Evolutionary conservation across 2,888 invertebrate genomes (phyloP).

Genomic region (Ennomos fuscantarius): DNA sequence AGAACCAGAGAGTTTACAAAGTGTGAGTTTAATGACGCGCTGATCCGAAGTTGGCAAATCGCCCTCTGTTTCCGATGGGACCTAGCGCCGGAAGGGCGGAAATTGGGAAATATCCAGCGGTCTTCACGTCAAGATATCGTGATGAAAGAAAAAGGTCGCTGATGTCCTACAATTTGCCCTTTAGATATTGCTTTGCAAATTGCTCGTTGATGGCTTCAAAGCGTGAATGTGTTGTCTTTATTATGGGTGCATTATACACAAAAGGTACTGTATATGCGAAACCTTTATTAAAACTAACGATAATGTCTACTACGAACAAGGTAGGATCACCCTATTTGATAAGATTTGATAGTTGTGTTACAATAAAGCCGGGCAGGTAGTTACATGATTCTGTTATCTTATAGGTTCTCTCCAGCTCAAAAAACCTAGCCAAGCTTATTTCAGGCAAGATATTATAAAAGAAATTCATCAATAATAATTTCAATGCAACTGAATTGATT

Average conservation of each 20-base stretch:
- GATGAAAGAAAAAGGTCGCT: slow-evolving; percentile 43
- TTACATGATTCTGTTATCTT: not conserved
- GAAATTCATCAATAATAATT: slow-evolving; percentile 2
- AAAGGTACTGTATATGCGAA: slow-evolving; percentile 13
- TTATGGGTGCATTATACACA: slow-evolving; percentile 16
- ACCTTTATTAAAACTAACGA: slow-evolving; percentile 28
- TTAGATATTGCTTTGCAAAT: slow-evolving; percentile 32
- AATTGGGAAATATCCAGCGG: slow-evolving; percentile 64
- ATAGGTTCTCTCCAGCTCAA: not conserved
- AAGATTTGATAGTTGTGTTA: slow-evolving; percentile 10
- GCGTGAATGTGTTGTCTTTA: slow-evolving; percentile 24
- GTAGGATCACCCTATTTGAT: slow-evolving; percentile 15
- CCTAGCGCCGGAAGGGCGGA: slow-evolving; percentile 66
- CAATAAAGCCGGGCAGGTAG: not conserved
- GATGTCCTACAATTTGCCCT: slow-evolving; percentile 35
- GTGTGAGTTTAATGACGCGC: slow-evolving; percentile 46
- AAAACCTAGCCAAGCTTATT: not conserved
- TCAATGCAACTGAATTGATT: slow-evolving; percentile 13
- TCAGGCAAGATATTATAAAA: not conserved
- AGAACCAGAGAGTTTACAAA: slow-evolving; percentile 23
- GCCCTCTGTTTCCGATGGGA: slow-evolving; percentile 64
- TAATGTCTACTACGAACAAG: slow-evolving; percentile 12
- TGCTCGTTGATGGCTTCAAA: slow-evolving; percentile 22
- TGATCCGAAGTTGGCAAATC: slow-evolving; percentile 71
- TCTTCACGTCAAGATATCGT: slow-evolving; percentile 48